Percentiles rank a stretch among this genome's conserved stretches.
phyloP scores from a whole-genome alignment of 2,797 vertebrate genomes.

The Alcedo quadribrachys region DNA sequence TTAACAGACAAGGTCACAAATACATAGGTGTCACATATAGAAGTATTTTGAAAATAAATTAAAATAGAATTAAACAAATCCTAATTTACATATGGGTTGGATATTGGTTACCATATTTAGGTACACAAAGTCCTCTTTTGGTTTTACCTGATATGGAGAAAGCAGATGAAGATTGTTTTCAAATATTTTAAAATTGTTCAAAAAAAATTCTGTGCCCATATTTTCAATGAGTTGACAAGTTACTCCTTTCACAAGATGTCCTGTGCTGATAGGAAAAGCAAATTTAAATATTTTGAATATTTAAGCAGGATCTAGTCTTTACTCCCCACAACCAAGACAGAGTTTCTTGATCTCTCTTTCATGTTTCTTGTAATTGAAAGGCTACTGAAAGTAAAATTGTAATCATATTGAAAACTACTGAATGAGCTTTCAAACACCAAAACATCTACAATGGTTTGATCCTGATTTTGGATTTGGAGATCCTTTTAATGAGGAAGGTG shows the following conservation, averaged over 20 bases:
- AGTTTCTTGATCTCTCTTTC: not conserved
- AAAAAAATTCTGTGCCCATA: conserved; percentile 69
- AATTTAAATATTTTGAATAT: not conserved
- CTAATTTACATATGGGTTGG: not conserved
- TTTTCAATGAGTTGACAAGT: conserved; percentile 75
- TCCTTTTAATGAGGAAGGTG: not conserved
- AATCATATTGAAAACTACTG: not conserved
- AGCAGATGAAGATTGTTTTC: conserved; percentile 78
- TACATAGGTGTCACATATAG: not conserved
- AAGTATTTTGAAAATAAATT: not conserved
- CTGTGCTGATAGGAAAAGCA: conserved; percentile 62
- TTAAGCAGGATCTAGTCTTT: not conserved
- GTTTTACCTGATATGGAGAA: conserved; percentile 78
- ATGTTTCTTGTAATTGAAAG: not conserved
- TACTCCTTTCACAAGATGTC: conserved; percentile 81
- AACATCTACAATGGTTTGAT: not conserved
- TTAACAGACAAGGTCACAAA: not conserved
- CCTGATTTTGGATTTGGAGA: not conserved
- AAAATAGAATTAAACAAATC: not conserved
- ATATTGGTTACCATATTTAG: not conserved
- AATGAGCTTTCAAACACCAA: not conserved
- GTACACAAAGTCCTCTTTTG: not conserved
- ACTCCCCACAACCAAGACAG: not conserved
- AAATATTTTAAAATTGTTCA: conserved; percentile 73
- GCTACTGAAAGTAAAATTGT: not conserved